phyloP scores from a whole-genome alignment of 1,140 invertebrate genomes.

The Mercenaria mercenaria region DNA sequence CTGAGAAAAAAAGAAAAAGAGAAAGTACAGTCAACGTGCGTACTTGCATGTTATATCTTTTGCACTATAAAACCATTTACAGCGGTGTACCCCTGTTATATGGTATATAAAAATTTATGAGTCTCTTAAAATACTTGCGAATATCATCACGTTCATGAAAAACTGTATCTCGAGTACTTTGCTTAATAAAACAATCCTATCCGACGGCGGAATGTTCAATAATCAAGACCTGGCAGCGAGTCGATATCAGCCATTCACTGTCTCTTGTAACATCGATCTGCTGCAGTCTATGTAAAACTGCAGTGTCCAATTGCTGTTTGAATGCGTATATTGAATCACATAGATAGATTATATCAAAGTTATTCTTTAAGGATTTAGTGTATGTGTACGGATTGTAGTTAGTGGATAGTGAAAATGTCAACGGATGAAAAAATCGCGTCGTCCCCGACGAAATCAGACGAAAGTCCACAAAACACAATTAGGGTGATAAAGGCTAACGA shows the following conservation, averaged over 20 bases:
- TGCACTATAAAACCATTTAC: too few species aligned
- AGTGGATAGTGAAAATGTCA: neutral
- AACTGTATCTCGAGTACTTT: neutral
- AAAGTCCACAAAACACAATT: conserved; percentile 21
- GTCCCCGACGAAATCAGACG: neutral
- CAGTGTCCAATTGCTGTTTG: too few species aligned
- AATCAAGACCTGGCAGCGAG: neutral
- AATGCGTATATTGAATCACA: too few species aligned
- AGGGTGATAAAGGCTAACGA: conserved; percentile 11
- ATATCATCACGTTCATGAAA: neutral
- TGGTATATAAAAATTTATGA: conserved; percentile 7
- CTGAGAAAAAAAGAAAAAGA: too few species aligned
- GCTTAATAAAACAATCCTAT: neutral
- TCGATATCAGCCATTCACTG: neutral
- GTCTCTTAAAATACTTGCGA: conserved; percentile 10
- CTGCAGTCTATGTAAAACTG: neutral
- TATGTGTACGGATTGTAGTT: too few species aligned
- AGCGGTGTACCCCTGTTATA: conserved; percentile 9
- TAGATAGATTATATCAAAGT: too few species aligned
- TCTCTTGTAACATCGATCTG: neutral
- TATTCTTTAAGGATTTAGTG: too few species aligned
- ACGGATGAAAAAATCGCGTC: neutral
- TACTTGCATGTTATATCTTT: too few species aligned
- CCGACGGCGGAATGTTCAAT: conserved; percentile 12
- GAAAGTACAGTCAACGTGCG: too few species aligned